Percentiles rank a stretch among this genome's conserved stretches.
phyloP scores from a whole-genome alignment of 2,797 vertebrate species.

The Cetoscarus ocellatus region DNA sequence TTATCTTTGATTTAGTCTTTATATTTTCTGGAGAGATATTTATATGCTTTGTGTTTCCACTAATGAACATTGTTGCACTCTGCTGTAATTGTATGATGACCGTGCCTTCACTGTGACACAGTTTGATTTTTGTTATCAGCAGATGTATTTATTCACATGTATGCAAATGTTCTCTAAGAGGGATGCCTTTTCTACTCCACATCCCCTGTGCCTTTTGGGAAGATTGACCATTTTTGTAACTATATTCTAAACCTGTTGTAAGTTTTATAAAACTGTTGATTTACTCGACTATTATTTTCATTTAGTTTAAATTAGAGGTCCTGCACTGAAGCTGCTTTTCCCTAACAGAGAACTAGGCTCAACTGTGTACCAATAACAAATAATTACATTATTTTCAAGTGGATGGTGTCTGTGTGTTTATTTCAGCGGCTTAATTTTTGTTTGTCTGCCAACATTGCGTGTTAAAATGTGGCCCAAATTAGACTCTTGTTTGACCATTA shows the following conservation, averaged over 20 bases:
- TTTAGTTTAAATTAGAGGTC: slow-evolving; percentile 48
- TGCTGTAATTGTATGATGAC: slow-evolving; percentile 77
- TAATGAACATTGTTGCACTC: slow-evolving; percentile 68
- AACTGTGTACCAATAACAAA: slow-evolving; percentile 63
- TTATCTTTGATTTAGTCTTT: slow-evolving; percentile 63
- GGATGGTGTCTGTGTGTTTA: slow-evolving; percentile 34
- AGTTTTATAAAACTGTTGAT: slow-evolving; percentile 52
- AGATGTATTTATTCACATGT: slow-evolving; percentile 82
- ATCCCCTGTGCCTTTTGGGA: slow-evolving; percentile 79
- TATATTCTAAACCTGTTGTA: slow-evolving; percentile 52
- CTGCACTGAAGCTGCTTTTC: slow-evolving; percentile 65
- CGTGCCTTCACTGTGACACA: slow-evolving; percentile 49
- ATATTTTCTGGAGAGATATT: slow-evolving; percentile 74
- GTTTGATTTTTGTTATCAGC: slow-evolving; percentile 75
- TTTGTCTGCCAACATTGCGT: no score
- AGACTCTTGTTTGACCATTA: no score
- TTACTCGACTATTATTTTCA: slow-evolving; percentile 35
- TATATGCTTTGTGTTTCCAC: slow-evolving; percentile 73
- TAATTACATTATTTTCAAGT: slow-evolving; percentile 67
- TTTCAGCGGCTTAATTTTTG: slow-evolving; percentile 17
- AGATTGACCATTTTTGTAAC: slow-evolving; percentile 55
- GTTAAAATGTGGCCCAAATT: no score
- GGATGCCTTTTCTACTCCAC: slow-evolving; percentile 51
- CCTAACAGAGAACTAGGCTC: slow-evolving; percentile 43
- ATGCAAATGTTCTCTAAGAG: slow-evolving; percentile 76